These are phyloP conservation scores for Macrotus californicus DNA, from an alignment of 2,113 vertebrate genomes.

Conservation along the genomic window DNA sequence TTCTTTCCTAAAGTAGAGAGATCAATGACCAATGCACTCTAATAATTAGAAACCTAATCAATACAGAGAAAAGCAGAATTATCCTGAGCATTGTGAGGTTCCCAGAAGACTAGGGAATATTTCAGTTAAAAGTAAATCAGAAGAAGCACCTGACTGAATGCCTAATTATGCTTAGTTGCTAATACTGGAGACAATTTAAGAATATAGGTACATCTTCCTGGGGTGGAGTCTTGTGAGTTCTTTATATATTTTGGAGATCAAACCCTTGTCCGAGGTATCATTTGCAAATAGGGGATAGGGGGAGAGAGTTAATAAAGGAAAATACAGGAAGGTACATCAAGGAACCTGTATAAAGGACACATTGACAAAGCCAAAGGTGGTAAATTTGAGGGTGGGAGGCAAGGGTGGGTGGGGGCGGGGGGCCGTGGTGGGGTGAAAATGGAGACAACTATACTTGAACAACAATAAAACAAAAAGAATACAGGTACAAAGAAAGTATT, in stretches of 20 bases:
- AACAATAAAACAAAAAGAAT: not conserved
- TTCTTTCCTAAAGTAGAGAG: not conserved
- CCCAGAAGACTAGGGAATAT: not conserved
- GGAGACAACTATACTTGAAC: no score
- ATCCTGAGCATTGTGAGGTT: not conserved
- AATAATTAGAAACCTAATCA: not conserved
- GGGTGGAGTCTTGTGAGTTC: no score
- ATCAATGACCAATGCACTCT: not conserved
- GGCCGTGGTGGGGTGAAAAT: no score
- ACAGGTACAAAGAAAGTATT: not conserved
- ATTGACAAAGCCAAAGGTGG: no score
- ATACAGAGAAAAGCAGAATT: not conserved
- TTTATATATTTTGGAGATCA: no score
- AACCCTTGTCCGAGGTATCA: no score
- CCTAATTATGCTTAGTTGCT: not conserved
- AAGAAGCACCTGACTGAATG: not conserved
- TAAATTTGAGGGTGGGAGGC: no score
- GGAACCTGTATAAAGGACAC: no score
- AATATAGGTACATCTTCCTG: not conserved
- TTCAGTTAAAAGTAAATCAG: not conserved
- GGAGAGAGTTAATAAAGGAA: no score
- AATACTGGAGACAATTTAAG: not conserved
- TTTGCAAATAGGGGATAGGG: no score
- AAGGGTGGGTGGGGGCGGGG: no score
- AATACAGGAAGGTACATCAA: no score